Percentiles rank a stretch among this genome's conserved stretches.
Evolutionary conservation across 1,140 invertebrate species (phyloP).

Genomic region (Dendroctonus valens): DNA sequence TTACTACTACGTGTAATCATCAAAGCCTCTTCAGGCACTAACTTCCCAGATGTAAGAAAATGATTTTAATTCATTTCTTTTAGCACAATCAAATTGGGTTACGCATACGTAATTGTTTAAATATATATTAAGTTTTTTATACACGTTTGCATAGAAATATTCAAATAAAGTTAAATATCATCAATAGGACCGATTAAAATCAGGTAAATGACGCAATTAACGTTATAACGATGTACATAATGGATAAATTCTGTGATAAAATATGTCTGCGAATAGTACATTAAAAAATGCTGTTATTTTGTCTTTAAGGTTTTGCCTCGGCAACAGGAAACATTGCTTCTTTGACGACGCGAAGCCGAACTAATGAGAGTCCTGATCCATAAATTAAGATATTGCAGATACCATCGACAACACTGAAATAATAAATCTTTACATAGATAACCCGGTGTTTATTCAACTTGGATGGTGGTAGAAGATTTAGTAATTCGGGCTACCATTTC

Average conservation of each 20-base stretch:
- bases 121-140: too few relatives aligned
- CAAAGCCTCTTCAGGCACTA: constrained; percentile 27
- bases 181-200: not conserved
- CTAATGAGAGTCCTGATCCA: constrained; percentile 1
- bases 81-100: constrained; percentile 23
- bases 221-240: too few relatives aligned
- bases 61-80: constrained; percentile 25
- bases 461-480: too few relatives aligned
- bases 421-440: constrained; percentile 3
- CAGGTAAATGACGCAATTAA: too few relatives aligned
- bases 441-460: not conserved
- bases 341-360: not conserved
- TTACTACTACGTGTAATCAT: constrained; percentile 34
- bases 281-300: not conserved
- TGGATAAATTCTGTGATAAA: too few relatives aligned
- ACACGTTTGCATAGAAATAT: too few relatives aligned
- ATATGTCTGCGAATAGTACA: not conserved
- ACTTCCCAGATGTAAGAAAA: constrained; percentile 26
- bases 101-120: not conserved
- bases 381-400: constrained; percentile 1
- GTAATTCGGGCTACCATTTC: too few relatives aligned
- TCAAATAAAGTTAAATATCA: constrained; percentile 9
- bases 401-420: not conserved
- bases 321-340: not conserved
- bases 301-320: not conserved